phyloP scores from a whole-genome alignment of 2,113 vertebrate species.

The Neogale vison region DNA sequence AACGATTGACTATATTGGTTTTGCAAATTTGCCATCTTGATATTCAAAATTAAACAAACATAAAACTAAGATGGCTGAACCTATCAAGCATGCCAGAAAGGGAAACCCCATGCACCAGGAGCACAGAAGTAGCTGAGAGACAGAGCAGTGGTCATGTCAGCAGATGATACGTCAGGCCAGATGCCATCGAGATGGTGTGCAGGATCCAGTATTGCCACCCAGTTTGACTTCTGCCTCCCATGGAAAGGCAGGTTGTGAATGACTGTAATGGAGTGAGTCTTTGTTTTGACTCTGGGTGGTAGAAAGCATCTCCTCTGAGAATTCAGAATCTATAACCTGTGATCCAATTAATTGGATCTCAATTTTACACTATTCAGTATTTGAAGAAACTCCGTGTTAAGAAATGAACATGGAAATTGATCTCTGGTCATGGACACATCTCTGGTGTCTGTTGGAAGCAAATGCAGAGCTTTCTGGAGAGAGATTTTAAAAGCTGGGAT shows the following conservation, averaged over 20 bases:
- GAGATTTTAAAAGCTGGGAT: not conserved
- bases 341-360: not conserved
- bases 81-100: not conserved
- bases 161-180: fast-evolving
- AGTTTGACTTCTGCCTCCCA: not conserved
- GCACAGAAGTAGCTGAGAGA: not conserved
- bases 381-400: not conserved
- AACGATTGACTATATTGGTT: not conserved
- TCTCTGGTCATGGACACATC: not conserved
- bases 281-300: not conserved
- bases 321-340: not conserved
- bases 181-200: too few species aligned
- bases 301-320: not conserved
- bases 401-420: not conserved
- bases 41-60: not conserved
- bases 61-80: not conserved
- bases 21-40: not conserved
- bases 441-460: not conserved
- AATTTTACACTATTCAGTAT: not conserved
- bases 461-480: not conserved
- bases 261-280: not conserved
- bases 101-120: not conserved
- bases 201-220: not conserved
- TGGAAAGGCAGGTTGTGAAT: not conserved
- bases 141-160: not conserved